Percentiles rank a stretch among this genome's conserved stretches.
Conservation (phyloP, 2,888 invertebrate species). For the Horisme vitalbata region DNA sequence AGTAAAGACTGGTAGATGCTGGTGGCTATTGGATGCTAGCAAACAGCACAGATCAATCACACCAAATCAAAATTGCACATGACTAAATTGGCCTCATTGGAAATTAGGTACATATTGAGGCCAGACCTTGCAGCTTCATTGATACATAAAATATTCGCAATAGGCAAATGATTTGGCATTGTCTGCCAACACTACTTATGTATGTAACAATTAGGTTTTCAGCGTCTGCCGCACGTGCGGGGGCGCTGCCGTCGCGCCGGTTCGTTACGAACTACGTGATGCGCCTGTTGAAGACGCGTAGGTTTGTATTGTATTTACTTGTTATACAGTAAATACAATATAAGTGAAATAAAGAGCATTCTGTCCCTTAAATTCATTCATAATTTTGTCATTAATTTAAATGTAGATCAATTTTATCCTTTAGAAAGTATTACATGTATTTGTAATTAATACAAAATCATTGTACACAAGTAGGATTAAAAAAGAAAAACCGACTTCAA, state of each 20-base stretch:
- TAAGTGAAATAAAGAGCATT: too few relatives aligned
- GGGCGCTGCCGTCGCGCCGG: slow-evolving; percentile 48
- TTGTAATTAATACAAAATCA: too few relatives aligned
- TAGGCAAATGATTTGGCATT: slow-evolving; percentile 24
- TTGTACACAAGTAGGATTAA: too few relatives aligned
- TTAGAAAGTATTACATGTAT: too few relatives aligned
- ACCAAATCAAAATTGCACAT: slow-evolving; percentile 18
- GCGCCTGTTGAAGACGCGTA: slow-evolving; percentile 37
- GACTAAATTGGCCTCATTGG: slow-evolving; percentile 19
- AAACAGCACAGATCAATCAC: slow-evolving; percentile 5
- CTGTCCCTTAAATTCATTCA: too few relatives aligned
- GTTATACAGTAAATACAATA: slow-evolving; percentile 7
- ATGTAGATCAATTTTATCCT: too few relatives aligned
- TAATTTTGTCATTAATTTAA: too few relatives aligned
- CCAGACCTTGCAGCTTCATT: slow-evolving; percentile 23
- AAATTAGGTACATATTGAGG: slow-evolving; percentile 19
- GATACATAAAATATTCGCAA: slow-evolving; percentile 22
- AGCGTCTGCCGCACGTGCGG: slow-evolving; percentile 37
- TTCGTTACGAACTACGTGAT: slow-evolving; percentile 59
- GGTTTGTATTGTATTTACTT: slow-evolving; percentile 27
- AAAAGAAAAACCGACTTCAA: too few relatives aligned
- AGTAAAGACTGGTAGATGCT: too few relatives aligned
- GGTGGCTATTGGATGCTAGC: not conserved
- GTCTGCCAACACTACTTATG: slow-evolving; percentile 10
- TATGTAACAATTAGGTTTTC: slow-evolving; percentile 20